A percentile compares a stretch with the other conserved stretches of the same genome.
Evolutionary conservation across 2,888 invertebrate species (phyloP).

Genomic region (Lochmaea crataegi): DNA sequence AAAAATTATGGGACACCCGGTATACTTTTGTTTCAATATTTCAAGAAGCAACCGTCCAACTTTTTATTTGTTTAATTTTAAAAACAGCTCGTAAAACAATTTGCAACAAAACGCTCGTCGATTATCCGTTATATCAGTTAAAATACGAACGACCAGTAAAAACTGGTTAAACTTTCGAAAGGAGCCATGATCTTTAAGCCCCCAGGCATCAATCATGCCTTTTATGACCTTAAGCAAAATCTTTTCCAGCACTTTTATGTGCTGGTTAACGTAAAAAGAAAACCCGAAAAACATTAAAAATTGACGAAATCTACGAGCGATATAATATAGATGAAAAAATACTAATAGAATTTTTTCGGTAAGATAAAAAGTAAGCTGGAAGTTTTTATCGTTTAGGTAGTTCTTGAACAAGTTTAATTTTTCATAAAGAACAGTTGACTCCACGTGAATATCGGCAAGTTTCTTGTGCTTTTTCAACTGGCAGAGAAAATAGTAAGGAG

Average conservation of each 20-base stretch:
- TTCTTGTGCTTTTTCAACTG: background rate
- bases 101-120: background rate
- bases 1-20: too few relatives aligned
- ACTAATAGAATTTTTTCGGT: constrained; percentile 25
- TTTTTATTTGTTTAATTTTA: background rate
- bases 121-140: background rate
- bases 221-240: constrained; percentile 21
- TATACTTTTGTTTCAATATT: too few relatives aligned
- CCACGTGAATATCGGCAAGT: background rate
- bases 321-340: constrained; percentile 24
- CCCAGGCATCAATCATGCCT: constrained; percentile 28
- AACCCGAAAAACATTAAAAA: constrained; percentile 22
- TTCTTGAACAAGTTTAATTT: constrained; percentile 24
- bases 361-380: constrained; percentile 25
- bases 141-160: constrained; percentile 1
- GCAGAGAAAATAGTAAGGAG: background rate
- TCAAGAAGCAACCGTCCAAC: too few relatives aligned
- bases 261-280: constrained; percentile 20
- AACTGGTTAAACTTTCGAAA: constrained; percentile 23
- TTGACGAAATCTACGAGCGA: constrained; percentile 29
- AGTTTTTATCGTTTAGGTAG: constrained; percentile 21
- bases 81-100: constrained; percentile 1
- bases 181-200: constrained; percentile 15
- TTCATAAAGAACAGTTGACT: constrained; percentile 17
- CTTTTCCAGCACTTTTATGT: constrained; percentile 20